These are phyloP conservation scores for Neomorphus geoffroyi DNA, from an alignment of 2,797 vertebrate genomes.

Conservation along the genomic window DNA sequence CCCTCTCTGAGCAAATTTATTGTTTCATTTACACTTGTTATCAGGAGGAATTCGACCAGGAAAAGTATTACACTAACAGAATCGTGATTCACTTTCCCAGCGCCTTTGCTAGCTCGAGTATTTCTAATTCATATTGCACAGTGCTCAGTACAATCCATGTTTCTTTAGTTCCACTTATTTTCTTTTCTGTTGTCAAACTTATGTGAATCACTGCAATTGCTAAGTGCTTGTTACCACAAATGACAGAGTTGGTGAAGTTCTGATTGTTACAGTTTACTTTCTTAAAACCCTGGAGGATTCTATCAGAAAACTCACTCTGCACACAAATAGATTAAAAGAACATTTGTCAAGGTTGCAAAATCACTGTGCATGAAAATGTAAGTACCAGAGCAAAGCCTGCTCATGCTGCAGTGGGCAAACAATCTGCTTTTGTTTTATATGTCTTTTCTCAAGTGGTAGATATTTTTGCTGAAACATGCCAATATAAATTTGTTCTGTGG, in stretches of 20 bases:
- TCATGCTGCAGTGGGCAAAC: background rate
- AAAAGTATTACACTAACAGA: background rate
- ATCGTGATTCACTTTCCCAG: background rate
- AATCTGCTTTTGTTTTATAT: background rate
- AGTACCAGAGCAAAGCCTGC: background rate
- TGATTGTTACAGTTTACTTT: background rate
- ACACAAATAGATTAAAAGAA: background rate
- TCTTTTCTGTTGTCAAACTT: background rate
- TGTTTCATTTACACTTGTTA: background rate
- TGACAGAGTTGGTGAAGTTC: background rate
- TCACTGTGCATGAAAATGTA: background rate
- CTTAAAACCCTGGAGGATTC: background rate
- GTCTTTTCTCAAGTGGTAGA: background rate
- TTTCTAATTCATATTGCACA: background rate
- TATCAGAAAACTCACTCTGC: background rate
- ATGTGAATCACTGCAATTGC: accelerated
- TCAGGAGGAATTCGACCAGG: background rate
- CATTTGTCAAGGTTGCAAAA: background rate
- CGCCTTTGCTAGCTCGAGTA: background rate
- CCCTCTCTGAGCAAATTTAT: background rate
- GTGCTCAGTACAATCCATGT: background rate
- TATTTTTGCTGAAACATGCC: background rate
- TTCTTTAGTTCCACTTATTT: background rate
- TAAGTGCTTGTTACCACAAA: background rate
- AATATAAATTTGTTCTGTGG: background rate